These are phyloP conservation scores for Erebia aethiops DNA, from an alignment of 2,888 invertebrate species.

Conservation along the genomic window DNA sequence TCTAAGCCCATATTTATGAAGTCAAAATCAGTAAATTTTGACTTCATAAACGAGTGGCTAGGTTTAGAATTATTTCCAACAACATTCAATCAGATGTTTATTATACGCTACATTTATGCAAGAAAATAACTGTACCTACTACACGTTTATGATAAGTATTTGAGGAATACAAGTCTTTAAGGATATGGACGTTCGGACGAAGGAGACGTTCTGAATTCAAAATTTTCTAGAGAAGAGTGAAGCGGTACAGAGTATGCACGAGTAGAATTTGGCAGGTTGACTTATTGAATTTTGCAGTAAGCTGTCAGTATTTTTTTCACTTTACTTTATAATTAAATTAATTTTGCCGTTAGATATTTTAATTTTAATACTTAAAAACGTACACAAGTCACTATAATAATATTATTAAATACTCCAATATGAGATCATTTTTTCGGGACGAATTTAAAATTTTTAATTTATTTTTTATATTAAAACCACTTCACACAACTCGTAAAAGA, in stretches of 20 bases:
- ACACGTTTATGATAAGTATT: slow-evolving; percentile 9
- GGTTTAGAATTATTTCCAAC: slow-evolving; percentile 2
- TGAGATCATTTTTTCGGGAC: slow-evolving; percentile 1
- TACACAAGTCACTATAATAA: slow-evolving; percentile 20
- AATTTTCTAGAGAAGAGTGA: slow-evolving; percentile 25
- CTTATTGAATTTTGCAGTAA: not conserved
- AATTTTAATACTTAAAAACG: not conserved
- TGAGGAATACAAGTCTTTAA: slow-evolving; percentile 33
- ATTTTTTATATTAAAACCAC: slow-evolving; percentile 23
- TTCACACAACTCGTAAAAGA: slow-evolving; percentile 28
- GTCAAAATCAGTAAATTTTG: too few relatives aligned
- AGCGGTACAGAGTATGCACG: slow-evolving; percentile 18
- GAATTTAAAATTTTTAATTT: slow-evolving; percentile 12
- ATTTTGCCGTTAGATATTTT: not conserved
- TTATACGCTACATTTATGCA: not conserved
- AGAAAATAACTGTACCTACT: slow-evolving; percentile 15
- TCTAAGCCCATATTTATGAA: too few relatives aligned
- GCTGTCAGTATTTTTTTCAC: not conserved
- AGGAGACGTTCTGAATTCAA: slow-evolving; percentile 23
- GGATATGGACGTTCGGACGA: too few relatives aligned
- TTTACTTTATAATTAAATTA: not conserved
- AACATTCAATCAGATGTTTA: not conserved
- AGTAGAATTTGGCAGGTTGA: not conserved
- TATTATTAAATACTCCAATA: slow-evolving; percentile 7
- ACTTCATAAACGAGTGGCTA: too few relatives aligned